Base-by-base conservation (phyloP, 2,888 invertebrate species). In the Cantharis flavilabris region DNA sequence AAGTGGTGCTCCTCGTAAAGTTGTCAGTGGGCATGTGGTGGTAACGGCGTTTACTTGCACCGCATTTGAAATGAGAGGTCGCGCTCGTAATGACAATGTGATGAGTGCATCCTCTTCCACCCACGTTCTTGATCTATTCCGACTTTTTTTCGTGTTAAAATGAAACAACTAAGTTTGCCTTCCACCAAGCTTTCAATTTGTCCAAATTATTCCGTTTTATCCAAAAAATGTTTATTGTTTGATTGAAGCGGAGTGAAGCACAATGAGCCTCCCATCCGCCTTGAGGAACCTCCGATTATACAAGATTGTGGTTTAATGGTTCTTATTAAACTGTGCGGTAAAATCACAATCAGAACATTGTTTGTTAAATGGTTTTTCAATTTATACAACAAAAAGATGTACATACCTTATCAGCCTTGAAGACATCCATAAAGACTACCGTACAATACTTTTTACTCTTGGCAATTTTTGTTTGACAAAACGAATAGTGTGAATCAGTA, bases 1-100 rank as follows among this genome's bases (percentile, higher is more conserved):
- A 89, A 89, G 87, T 88, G 87, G 88, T 87, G 87, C 87, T 88
- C 87, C 87, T 87, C 88, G 88, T 88, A 89, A 89, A 88, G 87
- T 89, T 88, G 88, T 87, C 87, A 86, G 86, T 86, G 86, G 88
- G 87, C 88, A 88, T 87, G 86, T 88, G 88, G 87, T 87, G 86
- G 87, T 88, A 88, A 88, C 88, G 87, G 87, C 86, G 85, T 85
- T 84, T 86, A 86, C 87, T 84, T 86, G 86, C 84, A 83, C 83
- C 84, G 87, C 87, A 88, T 88, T 86, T 85, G 85, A 86, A 87
- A 88, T 87, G 86, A 87, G 86, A 84, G 84, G 84, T 84, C 85
- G 84, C 85, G 85, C 83, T 83, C 84, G 82, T 88, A 88, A 88
- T 87, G 87, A 87, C 87, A 86, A 86, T 87, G 86, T 87, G 86